Conservation (phyloP, 2,797 vertebrate species). For the Thripadectes ignobilis region DNA sequence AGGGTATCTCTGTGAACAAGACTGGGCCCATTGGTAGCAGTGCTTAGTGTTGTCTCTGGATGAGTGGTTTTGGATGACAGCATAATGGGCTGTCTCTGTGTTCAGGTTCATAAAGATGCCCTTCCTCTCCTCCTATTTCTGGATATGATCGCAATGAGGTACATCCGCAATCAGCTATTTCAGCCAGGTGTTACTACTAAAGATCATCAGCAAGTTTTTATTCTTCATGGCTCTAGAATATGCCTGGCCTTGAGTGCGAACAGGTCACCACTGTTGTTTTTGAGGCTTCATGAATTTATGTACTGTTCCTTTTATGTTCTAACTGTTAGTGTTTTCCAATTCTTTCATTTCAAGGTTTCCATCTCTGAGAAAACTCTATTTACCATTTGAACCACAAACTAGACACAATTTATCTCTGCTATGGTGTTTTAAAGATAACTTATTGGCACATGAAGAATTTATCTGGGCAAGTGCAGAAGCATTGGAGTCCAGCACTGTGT, state of each 20-base stretch:
- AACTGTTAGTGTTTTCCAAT: not conserved
- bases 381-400: not conserved
- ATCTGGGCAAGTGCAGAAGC: not conserved
- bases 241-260: not conserved
- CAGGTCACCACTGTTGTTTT: not conserved
- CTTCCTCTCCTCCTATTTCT: not conserved
- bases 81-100: not conserved
- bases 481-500: not conserved
- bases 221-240: not conserved
- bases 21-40: not conserved
- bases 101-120: not conserved
- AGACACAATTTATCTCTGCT: not conserved
- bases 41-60: not conserved
- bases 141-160: not conserved
- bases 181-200: not conserved
- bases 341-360: not conserved
- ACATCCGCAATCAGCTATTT: not conserved
- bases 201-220: not conserved
- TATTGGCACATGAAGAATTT: not conserved
- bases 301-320: not conserved
- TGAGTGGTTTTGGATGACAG: not conserved
- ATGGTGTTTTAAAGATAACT: not conserved
- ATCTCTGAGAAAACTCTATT: not conserved
- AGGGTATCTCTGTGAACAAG: not conserved
- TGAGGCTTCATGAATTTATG: not conserved